Conservation (phyloP, 2,797 vertebrate genomes). For the Notolabrus celidotus region DNA sequence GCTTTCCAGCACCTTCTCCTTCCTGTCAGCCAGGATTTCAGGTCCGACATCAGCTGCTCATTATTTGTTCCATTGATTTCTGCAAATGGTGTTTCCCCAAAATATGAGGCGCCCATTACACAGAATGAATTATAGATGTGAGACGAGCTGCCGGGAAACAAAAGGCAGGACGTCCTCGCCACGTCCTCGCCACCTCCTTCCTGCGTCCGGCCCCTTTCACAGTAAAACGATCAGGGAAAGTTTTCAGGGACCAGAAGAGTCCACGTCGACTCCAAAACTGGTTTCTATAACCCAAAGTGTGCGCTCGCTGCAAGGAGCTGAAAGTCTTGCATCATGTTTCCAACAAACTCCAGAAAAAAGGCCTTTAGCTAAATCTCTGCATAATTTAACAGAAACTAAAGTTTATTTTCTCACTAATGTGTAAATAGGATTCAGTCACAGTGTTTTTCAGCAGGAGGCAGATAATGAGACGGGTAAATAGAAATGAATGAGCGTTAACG, state of each 20-base stretch:
- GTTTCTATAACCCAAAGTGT: not conserved
- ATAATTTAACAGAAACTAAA: slow-evolving; percentile 66
- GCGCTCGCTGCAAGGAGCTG: slow-evolving; percentile 57
- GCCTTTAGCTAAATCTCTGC: slow-evolving; percentile 65
- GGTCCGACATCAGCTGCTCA: slow-evolving; percentile 59
- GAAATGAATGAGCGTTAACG: slow-evolving; percentile 11
- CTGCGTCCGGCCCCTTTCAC: not conserved
- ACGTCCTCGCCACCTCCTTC: not conserved
- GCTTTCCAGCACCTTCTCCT: slow-evolving; percentile 53
- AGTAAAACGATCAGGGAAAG: slow-evolving; percentile 2
- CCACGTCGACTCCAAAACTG: slow-evolving; percentile 29
- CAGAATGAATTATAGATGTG: slow-evolving; percentile 68
- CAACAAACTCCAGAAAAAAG: slow-evolving; percentile 61
- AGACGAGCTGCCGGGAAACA: slow-evolving; percentile 56
- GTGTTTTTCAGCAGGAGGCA: slow-evolving; percentile 8
- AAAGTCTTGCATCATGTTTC: slow-evolving; percentile 78
- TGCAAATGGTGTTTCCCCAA: slow-evolving; percentile 69
- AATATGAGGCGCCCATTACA: slow-evolving; percentile 67
- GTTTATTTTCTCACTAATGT: slow-evolving; percentile 24
- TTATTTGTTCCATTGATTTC: slow-evolving; percentile 76
- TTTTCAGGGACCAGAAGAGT: slow-evolving; percentile 20
- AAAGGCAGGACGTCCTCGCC: slow-evolving; percentile 37
- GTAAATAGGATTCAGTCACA: slow-evolving; percentile 36
- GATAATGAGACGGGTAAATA: slow-evolving; percentile 37
- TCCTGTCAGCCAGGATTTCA: slow-evolving; percentile 51